These are phyloP conservation scores for Scaptomyza parva DNA, from an alignment of 2,888 invertebrate genomes.

Conservation along the genomic window DNA sequence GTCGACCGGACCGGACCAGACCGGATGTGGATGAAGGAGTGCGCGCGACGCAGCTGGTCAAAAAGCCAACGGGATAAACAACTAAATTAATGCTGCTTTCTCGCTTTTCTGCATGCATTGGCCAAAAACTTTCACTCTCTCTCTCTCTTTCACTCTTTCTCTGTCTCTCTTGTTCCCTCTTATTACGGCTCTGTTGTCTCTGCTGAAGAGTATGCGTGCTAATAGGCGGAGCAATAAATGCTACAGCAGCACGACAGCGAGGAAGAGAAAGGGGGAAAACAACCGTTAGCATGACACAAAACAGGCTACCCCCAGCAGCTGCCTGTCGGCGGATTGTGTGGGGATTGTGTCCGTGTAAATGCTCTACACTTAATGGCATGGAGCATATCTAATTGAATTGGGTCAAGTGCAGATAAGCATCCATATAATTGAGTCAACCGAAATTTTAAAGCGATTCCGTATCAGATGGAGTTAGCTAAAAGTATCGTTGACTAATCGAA, in stretches of 20 bases:
- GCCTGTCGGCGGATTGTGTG: neutral
- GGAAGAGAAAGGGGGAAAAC: constrained; percentile 9
- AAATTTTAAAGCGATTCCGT: neutral
- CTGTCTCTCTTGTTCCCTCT: neutral
- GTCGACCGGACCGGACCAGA: constrained; percentile 6
- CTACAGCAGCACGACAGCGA: constrained; percentile 38
- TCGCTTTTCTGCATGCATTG: constrained; percentile 19
- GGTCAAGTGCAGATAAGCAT: constrained; percentile 25
- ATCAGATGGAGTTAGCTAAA: neutral
- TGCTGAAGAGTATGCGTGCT: constrained; percentile 51
- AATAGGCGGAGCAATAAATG: constrained; percentile 78
- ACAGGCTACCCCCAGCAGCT: constrained; percentile 46
- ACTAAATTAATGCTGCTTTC: constrained; percentile 47
- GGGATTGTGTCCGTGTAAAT: constrained; percentile 18
- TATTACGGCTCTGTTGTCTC: no score
- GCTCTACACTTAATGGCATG: constrained; percentile 37
- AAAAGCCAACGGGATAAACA: constrained; percentile 30
- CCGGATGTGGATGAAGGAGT: constrained; percentile 3
- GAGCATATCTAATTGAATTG: constrained; percentile 31
- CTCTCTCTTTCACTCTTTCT: neutral
- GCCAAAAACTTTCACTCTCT: neutral
- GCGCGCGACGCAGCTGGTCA: constrained; percentile 31
- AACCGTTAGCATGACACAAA: constrained; percentile 44
- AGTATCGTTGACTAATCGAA: neutral
- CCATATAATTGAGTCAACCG: neutral